phyloP scores from a whole-genome alignment of 2,797 vertebrate genomes.

The Gallirallus australis region DNA sequence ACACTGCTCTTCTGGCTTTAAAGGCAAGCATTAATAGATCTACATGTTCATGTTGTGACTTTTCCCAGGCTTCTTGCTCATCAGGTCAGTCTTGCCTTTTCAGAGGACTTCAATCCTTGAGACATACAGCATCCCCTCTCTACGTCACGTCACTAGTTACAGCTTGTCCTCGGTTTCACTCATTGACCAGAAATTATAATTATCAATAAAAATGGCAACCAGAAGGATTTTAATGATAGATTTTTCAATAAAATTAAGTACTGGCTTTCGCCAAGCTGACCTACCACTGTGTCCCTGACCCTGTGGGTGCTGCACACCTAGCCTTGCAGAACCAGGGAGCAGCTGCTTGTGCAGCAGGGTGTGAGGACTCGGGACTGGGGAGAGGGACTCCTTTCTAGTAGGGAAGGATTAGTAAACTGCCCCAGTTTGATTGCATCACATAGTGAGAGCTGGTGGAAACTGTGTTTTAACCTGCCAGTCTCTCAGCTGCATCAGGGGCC shows the following conservation, averaged over 20 bases:
- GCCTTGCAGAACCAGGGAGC: not conserved
- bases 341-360: not conserved
- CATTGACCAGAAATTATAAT: not conserved
- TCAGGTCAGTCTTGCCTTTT: not conserved
- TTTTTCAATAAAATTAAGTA: not conserved
- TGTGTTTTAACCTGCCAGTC: not conserved
- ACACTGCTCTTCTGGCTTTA: not conserved
- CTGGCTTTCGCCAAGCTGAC: not conserved
- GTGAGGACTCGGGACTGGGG: not conserved
- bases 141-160: not conserved
- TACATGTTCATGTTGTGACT: not conserved
- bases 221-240: not conserved
- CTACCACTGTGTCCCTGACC: not conserved
- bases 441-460: not conserved
- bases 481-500: not conserved
- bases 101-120: not conserved
- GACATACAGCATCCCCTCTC: not conserved
- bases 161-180: not conserved
- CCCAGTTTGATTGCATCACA: not conserved
- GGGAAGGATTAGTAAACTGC: not conserved
- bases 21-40: not conserved
- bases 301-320: rapidly evolving
- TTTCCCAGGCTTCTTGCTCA: not conserved
- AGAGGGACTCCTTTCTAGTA: not conserved
- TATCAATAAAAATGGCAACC: not conserved